Conservation (phyloP, 2,797 vertebrate species). For the Acanthiza pusilla region DNA sequence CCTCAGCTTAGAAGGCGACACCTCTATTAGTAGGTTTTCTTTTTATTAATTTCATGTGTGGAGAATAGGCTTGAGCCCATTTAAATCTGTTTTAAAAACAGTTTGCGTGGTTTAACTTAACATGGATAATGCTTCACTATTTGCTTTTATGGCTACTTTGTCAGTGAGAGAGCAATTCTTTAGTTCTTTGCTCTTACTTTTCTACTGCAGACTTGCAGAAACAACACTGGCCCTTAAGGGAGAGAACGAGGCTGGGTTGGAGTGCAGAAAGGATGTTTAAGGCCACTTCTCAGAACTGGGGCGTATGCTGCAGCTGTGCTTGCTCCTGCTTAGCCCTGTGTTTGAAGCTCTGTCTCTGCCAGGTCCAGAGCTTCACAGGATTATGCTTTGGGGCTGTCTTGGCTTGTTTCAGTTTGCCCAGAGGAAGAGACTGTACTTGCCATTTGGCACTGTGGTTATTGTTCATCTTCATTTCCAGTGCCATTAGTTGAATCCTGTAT, state of each 20-base stretch:
- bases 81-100: background rate
- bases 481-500: background rate
- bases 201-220: background rate
- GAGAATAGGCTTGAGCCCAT: background rate
- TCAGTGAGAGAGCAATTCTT: background rate
- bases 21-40: background rate
- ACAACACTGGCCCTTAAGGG: background rate
- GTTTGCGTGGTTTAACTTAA: background rate
- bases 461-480: background rate
- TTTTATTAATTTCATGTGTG: background rate
- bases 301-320: background rate
- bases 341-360: background rate
- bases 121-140: background rate
- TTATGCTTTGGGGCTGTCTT: conserved; percentile 28
- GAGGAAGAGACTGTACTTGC: background rate
- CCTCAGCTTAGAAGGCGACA: background rate
- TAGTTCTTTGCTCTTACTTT: background rate
- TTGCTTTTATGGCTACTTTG: background rate
- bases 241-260: background rate
- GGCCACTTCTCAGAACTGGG: background rate
- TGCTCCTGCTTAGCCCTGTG: background rate
- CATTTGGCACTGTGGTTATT: background rate
- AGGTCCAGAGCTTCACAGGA: background rate
- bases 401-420: conserved; percentile 4
- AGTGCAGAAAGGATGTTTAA: background rate